These are phyloP conservation scores for Holothuria scabra DNA, from an alignment of 53 echinoderm and acorn worm genomes.

Conservation along the genomic window DNA sequence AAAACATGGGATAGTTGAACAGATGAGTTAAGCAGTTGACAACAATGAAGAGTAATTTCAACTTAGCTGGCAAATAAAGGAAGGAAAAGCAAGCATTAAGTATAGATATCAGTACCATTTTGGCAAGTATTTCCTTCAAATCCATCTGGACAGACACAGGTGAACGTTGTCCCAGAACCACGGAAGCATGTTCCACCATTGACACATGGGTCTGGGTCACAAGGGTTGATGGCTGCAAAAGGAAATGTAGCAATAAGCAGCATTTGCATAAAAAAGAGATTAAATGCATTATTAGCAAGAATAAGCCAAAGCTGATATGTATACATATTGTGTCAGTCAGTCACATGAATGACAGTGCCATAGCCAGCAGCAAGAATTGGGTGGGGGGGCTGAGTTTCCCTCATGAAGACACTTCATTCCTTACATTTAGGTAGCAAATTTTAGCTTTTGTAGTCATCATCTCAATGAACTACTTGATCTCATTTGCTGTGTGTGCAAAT, in stretches of 20 bases:
- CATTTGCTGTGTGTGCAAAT: no score
- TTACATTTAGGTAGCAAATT: no score
- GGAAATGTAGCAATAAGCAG: background rate
- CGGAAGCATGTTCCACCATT: slow-evolving; percentile 63
- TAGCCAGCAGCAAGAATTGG: no score
- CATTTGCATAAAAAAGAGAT: background rate
- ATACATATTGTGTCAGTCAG: background rate
- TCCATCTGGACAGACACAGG: slow-evolving; percentile 51
- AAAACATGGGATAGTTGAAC: no score
- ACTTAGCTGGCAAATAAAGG: no score
- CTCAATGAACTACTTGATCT: no score
- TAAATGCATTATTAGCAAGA: background rate
- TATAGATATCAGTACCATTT: slow-evolving; percentile 6
- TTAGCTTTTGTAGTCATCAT: no score
- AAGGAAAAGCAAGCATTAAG: background rate
- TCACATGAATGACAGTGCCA: background rate
- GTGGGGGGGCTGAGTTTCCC: no score
- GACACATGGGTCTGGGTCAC: slow-evolving; percentile 71
- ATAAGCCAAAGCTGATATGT: background rate
- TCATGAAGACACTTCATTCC: no score
- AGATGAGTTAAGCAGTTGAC: no score
- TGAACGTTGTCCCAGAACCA: slow-evolving; percentile 16
- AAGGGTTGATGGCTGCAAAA: slow-evolving; percentile 46
- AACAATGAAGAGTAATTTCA: no score
- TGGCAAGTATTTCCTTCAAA: slow-evolving; percentile 43